Conservation (phyloP, 2,113 vertebrate genomes). For the Variabilichromis moorii region DNA sequence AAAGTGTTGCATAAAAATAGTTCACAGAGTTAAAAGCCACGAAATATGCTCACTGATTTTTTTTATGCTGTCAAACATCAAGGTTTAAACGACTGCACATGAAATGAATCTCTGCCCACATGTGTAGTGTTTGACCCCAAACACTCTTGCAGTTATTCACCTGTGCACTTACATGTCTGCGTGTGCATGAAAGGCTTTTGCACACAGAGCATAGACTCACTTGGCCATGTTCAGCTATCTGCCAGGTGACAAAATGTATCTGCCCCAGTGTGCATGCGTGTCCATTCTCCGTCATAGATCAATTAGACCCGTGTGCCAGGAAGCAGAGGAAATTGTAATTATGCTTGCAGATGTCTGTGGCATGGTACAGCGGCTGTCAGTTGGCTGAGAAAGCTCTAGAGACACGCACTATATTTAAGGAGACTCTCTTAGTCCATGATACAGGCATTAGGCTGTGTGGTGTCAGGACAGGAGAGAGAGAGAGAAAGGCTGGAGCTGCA, state of each 20-base stretch:
- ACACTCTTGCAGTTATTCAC: neutral
- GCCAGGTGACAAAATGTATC: neutral
- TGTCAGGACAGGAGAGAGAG: neutral
- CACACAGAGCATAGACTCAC: neutral
- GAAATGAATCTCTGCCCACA: neutral
- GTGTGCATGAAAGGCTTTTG: neutral
- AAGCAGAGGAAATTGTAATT: conserved; percentile 46
- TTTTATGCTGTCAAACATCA: neutral
- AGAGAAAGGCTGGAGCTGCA: neutral
- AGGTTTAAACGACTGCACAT: conserved; percentile 19
- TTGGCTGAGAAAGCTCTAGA: conserved; percentile 2
- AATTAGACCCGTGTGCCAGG: conserved; percentile 35
- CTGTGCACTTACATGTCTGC: neutral
- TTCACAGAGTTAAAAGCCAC: conserved; percentile 8
- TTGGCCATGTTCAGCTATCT: neutral
- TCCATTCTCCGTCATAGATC: conserved; percentile 36
- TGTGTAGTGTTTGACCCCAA: neutral
- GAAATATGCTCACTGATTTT: conserved; percentile 23
- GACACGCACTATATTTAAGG: conserved; percentile 8
- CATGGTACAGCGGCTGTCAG: conserved; percentile 21
- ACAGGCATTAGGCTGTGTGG: neutral
- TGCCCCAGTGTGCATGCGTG: neutral
- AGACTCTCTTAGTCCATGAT: conserved; percentile 10
- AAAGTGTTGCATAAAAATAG: conserved; percentile 11
- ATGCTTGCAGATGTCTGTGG: conserved; percentile 32